Percentiles rank a stretch among this genome's conserved stretches.
These are phyloP conservation scores for Characodon lateralis DNA, from an alignment of 2,797 vertebrate genomes.

Conservation along the genomic window DNA sequence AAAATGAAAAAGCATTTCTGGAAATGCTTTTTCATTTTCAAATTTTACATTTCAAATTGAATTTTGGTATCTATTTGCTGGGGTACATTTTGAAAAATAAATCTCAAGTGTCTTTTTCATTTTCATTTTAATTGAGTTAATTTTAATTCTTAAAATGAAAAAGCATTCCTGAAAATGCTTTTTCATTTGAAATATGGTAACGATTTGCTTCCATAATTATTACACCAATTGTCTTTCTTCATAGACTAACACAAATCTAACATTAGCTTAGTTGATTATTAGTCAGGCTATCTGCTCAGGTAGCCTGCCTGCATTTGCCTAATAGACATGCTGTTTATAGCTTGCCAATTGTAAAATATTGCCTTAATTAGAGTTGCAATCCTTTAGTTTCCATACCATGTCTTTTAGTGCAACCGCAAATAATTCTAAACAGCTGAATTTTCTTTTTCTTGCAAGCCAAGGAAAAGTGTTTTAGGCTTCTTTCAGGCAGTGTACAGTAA, in stretches of 20 bases:
- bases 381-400: not conserved
- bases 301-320: not conserved
- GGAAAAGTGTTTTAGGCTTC: not conserved
- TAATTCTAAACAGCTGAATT: not conserved
- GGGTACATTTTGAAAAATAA: too few relatives aligned
- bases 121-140: too few relatives aligned
- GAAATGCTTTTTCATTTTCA: too few relatives aligned
- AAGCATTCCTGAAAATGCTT: too few relatives aligned
- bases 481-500: not conserved
- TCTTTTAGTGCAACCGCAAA: not conserved
- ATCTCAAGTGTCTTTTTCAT: too few relatives aligned
- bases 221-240: not conserved
- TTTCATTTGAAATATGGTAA: too few relatives aligned
- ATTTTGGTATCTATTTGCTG: too few relatives aligned
- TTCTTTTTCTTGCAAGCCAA: not conserved
- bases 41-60: too few relatives aligned
- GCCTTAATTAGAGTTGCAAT: not conserved
- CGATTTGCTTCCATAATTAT: not conserved
- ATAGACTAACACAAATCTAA: not conserved
- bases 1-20: too few relatives aligned
- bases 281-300: not conserved
- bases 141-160: too few relatives aligned
- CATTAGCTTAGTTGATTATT: not conserved
- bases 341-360: not conserved
- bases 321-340: not conserved